Conservation (phyloP, 2,113 vertebrate species). For the Rafetus swinhoei region DNA sequence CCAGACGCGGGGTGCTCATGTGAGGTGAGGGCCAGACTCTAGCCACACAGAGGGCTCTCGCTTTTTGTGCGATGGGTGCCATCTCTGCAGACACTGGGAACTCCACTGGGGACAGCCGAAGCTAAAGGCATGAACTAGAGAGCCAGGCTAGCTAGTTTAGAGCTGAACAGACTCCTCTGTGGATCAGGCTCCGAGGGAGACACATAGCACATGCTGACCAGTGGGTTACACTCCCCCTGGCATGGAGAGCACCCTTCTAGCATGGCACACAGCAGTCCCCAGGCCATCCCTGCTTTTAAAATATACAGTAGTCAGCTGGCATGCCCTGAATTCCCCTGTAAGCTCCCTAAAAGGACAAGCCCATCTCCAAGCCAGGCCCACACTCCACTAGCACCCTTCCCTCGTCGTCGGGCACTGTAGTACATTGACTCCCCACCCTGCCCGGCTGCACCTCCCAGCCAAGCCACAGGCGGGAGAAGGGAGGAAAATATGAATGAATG, state of each 20-base stretch:
- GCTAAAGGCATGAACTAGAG: neutral
- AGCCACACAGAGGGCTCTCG: neutral
- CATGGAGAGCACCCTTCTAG: neutral
- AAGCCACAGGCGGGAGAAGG: neutral
- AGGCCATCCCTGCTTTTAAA: neutral
- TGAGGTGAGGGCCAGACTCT: neutral
- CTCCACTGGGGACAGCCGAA: neutral
- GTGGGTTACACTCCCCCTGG: neutral
- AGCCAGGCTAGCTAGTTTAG: neutral
- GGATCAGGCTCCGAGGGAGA: neutral
- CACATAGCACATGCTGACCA: neutral
- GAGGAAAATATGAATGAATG: neutral
- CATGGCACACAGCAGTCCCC: neutral
- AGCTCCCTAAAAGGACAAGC: neutral
- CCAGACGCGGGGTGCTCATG: no score
- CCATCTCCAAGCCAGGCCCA: neutral
- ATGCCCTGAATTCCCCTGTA: neutral
- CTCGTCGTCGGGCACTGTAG: neutral
- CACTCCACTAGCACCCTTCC: neutral
- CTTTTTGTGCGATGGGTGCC: neutral
- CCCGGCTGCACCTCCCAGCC: neutral
- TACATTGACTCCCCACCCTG: neutral
- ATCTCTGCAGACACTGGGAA: neutral
- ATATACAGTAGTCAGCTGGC: neutral
- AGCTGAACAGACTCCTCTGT: neutral